phyloP scores from a whole-genome alignment of 2,888 invertebrate species.

The Lydus trimaculatus region DNA sequence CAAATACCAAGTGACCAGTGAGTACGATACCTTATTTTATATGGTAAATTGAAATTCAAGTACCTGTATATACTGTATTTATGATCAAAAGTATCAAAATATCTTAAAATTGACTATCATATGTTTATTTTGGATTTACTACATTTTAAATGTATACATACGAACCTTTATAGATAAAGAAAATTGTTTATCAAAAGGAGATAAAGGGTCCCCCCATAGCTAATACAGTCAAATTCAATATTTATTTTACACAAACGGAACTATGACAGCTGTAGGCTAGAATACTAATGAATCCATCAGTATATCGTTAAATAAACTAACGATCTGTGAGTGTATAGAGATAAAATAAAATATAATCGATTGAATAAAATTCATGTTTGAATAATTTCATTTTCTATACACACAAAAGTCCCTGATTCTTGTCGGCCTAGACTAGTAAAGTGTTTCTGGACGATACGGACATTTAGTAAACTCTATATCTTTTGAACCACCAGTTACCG shows the following conservation, averaged over 20 bases:
- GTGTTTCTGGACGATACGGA: too few species aligned
- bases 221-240: neutral
- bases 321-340: neutral
- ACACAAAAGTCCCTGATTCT: too few species aligned
- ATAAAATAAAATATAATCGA: neutral
- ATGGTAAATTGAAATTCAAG: neutral
- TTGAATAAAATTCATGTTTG: neutral
- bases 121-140: too few species aligned
- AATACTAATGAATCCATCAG: neutral
- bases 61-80: neutral
- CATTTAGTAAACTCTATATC: too few species aligned
- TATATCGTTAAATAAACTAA: neutral
- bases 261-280: neutral
- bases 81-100: too few species aligned
- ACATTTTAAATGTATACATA: neutral
- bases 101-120: too few species aligned
- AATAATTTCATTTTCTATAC: too few species aligned
- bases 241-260: neutral
- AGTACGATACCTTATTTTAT: too few species aligned
- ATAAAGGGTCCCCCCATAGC: neutral
- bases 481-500: too few species aligned
- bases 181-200: neutral
- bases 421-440: too few species aligned
- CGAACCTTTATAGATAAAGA: neutral
- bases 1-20: neutral